Evolutionary conservation across 1,140 invertebrate species (phyloP).

Genomic region (Aporrectodea caliginosa): DNA sequence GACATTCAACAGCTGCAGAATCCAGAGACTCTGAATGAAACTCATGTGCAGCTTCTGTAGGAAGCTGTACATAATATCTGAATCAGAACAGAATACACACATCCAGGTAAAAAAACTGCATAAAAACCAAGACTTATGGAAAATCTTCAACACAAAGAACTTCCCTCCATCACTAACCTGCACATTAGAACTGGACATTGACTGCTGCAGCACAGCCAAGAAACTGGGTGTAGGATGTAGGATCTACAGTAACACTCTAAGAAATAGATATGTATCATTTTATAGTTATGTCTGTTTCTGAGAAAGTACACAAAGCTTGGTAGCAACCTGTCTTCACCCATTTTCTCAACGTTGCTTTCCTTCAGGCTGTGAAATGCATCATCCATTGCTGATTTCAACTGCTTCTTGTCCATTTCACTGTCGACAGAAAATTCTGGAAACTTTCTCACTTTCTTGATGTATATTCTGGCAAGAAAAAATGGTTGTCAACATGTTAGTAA

Average conservation of each 20-base stretch:
- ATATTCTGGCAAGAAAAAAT: slow-evolving; percentile 53
- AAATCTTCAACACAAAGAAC: too few species aligned
- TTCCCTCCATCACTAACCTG: too few species aligned
- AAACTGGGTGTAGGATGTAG: too few species aligned
- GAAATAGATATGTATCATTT: too few species aligned
- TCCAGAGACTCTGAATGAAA: slow-evolving; percentile 43
- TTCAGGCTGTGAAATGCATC: slow-evolving; percentile 53
- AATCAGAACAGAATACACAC: not conserved
- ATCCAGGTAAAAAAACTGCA: not conserved
- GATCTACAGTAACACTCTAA: too few species aligned
- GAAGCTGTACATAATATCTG: slow-evolving; percentile 54
- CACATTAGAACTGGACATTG: too few species aligned
- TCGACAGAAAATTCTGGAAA: slow-evolving; percentile 52
- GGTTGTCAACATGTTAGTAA: too few species aligned
- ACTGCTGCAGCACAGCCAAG: too few species aligned
- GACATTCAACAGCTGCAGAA: not conserved
- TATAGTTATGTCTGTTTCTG: too few species aligned
- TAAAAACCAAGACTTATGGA: too few species aligned
- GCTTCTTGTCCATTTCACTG: slow-evolving; percentile 47
- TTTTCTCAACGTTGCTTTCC: slow-evolving; percentile 41
- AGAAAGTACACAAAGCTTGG: too few species aligned
- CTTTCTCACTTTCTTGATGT: slow-evolving; percentile 55
- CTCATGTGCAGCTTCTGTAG: slow-evolving; percentile 52
- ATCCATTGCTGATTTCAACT: slow-evolving; percentile 50
- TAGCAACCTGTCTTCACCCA: slow-evolving; percentile 50